phyloP scores from a whole-genome alignment of 2,888 invertebrate species.

The Cryptosula pallasiana region DNA sequence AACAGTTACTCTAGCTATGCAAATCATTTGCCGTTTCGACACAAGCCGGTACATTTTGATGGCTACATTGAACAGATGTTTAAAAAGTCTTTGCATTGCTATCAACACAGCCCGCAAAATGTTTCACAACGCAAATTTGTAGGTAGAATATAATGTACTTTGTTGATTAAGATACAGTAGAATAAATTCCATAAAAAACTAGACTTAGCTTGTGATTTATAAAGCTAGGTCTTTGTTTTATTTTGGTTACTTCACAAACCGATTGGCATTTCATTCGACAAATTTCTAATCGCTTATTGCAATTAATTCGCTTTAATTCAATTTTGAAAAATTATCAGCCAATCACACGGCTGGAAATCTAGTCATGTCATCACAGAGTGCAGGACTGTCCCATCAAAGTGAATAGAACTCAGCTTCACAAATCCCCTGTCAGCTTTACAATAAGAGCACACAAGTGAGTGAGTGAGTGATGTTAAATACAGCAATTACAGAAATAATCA shows the following conservation, averaged over 20 bases:
- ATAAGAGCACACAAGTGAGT: neutral
- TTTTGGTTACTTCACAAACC: too few species aligned
- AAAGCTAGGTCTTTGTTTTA: too few species aligned
- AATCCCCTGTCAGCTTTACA: neutral
- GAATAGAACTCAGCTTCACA: neutral
- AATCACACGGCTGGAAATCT: neutral
- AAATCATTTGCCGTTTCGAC: conserved; percentile 17
- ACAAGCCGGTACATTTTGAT: neutral
- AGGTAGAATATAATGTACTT: too few species aligned
- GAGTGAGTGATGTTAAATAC: neutral
- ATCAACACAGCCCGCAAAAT: neutral
- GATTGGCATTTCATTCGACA: too few species aligned
- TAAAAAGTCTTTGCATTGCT: conserved; percentile 9
- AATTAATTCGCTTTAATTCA: too few species aligned
- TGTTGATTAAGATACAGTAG: too few species aligned
- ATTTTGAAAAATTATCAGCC: too few species aligned
- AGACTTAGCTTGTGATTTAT: too few species aligned
- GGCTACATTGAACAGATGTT: neutral
- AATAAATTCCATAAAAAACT: too few species aligned
- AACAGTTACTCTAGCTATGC: neutral
- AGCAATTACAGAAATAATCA: neutral
- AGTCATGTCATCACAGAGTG: neutral
- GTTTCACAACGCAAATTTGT: neutral
- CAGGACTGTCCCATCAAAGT: neutral
- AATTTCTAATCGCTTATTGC: too few species aligned